phyloP scores from a whole-genome alignment of 2,888 invertebrate genomes.

The Bombyx huttoni region DNA sequence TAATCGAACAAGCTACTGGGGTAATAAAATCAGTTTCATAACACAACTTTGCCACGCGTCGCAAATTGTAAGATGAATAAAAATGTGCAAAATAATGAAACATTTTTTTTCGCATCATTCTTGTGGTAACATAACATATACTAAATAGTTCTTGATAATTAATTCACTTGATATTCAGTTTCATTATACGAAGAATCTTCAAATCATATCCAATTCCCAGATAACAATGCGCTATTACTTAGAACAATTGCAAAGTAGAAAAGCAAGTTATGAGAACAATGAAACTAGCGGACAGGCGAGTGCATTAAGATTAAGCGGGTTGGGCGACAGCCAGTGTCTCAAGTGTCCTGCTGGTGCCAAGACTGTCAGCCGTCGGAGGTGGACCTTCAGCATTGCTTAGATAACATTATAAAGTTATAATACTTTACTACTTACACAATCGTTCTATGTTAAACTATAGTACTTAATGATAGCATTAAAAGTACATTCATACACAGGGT shows the following conservation, averaged over 20 bases:
- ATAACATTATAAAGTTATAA: no score
- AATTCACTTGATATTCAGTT: no score
- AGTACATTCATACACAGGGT: no score
- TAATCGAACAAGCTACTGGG: no score
- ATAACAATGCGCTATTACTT: constrained; percentile 10
- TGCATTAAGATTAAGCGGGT: constrained; percentile 64
- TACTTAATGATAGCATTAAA: not conserved
- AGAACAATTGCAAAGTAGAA: constrained; percentile 37
- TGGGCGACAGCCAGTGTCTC: constrained; percentile 63
- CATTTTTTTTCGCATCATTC: no score
- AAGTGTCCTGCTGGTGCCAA: constrained; percentile 55
- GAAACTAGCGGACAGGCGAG: constrained; percentile 50
- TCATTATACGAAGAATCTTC: not conserved
- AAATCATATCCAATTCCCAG: constrained; percentile 1
- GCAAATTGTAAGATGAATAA: no score
- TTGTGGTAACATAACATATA: no score
- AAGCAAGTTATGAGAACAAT: constrained; percentile 46
- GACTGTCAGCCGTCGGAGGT: constrained; percentile 23
- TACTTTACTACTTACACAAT: not conserved
- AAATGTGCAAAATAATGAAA: no score
- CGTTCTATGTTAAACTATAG: not conserved
- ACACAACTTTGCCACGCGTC: no score
- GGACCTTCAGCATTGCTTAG: constrained; percentile 1
- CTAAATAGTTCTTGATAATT: no score
- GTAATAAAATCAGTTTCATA: no score